Conservation (phyloP, 23 tunicate species). For the Styela plicata region DNA sequence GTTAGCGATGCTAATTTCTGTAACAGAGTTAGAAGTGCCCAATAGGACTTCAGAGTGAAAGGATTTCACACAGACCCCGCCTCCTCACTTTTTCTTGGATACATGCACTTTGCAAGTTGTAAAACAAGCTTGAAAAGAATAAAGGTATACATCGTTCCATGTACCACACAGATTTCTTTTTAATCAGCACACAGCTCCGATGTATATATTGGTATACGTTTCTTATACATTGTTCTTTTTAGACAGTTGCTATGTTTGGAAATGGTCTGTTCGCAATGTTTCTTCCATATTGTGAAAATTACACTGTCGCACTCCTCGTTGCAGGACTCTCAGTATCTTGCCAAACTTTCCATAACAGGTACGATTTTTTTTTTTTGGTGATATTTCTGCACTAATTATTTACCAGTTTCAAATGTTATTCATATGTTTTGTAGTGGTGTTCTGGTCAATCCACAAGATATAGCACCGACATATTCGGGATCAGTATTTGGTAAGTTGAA, state of each 20-base stretch:
- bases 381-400: no score
- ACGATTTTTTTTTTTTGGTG: not conserved
- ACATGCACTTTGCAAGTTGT: no score
- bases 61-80: no score
- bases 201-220: no score
- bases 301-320: constrained; percentile 52
- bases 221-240: constrained; percentile 4
- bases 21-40: no score
- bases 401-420: not conserved
- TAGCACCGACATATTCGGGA: constrained; percentile 81
- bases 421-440: constrained; percentile 42
- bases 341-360: constrained; percentile 84
- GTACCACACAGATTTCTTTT: no score
- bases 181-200: no score
- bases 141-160: no score
- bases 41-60: no score
- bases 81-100: no score
- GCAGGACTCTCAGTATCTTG: constrained; percentile 69
- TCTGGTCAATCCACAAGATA: constrained; percentile 85
- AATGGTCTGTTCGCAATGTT: constrained; percentile 48
- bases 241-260: constrained; percentile 59
- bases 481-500: constrained; percentile 73
- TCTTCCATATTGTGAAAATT: constrained; percentile 64
- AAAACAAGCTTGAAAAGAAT: no score
- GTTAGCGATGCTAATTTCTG: no score